Conservation (phyloP, 2,797 vertebrate genomes). For the Iguana delicatissima region DNA sequence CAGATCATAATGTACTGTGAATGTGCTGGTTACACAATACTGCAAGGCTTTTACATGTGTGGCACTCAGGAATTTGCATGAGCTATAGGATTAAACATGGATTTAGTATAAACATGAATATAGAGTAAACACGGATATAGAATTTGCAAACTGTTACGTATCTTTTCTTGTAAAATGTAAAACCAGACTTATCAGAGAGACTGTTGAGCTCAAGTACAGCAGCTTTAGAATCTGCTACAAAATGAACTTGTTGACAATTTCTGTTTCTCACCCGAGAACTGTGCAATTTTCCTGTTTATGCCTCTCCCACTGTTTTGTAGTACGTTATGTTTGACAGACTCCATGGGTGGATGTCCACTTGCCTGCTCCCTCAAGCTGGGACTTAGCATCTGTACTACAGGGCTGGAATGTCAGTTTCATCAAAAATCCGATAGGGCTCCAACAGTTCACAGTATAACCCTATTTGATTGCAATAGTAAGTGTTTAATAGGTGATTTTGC, state of each 20-base stretch:
- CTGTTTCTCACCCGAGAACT: not conserved
- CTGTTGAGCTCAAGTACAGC: not conserved
- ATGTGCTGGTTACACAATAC: not conserved
- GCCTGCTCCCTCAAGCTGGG: constrained; percentile 24
- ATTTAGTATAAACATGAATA: not conserved
- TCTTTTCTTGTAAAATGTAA: not conserved
- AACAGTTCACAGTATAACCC: not conserved
- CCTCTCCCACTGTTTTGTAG: constrained; percentile 25
- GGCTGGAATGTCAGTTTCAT: not conserved
- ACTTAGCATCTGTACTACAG: not conserved
- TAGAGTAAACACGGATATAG: not conserved
- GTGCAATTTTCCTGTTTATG: not conserved
- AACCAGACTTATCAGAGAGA: not conserved
- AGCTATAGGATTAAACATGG: not conserved
- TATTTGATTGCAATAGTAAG: constrained; percentile 33
- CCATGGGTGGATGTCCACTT: constrained; percentile 12
- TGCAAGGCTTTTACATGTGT: not conserved
- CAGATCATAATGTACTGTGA: not conserved
- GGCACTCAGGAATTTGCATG: too few species aligned
- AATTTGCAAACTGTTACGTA: not conserved
- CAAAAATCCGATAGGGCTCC: constrained; percentile 10
- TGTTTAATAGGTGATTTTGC: constrained; percentile 28
- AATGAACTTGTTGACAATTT: not conserved
- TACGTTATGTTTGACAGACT: constrained; percentile 13
- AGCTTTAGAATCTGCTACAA: not conserved